These are phyloP conservation scores for Linyphia triangularis DNA, from an alignment of 2,888 invertebrate species.

Conservation along the genomic window DNA sequence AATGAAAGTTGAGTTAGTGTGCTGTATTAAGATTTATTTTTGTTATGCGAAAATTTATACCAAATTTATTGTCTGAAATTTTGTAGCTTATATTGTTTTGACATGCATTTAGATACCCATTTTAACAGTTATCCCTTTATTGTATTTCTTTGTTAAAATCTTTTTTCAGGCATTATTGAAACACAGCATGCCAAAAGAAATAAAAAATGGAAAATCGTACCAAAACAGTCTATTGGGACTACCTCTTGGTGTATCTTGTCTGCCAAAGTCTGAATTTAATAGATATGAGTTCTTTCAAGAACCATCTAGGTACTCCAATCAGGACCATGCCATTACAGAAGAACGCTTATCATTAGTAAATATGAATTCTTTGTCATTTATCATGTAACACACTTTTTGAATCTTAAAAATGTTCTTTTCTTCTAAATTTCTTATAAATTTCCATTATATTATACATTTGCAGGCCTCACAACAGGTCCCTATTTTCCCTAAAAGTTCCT, in stretches of 20 bases:
- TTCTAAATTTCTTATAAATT: background rate
- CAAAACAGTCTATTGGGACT: constrained; percentile 74
- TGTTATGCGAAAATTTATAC: no score
- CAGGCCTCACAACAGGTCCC: no score
- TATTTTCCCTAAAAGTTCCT: no score
- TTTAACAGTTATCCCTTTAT: background rate
- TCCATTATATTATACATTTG: background rate
- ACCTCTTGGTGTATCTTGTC: constrained; percentile 72
- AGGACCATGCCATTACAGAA: constrained; percentile 73
- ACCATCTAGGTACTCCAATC: constrained; percentile 68
- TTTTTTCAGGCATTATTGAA: constrained; percentile 57
- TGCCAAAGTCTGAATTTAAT: constrained; percentile 69
- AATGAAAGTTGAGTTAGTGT: no score
- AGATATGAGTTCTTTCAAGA: constrained; percentile 74
- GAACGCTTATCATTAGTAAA: constrained; percentile 68
- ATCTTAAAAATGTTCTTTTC: background rate
- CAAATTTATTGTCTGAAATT: no score
- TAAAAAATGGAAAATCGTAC: constrained; percentile 69
- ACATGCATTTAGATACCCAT: no score
- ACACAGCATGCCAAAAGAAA: constrained; percentile 61
- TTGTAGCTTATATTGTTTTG: no score
- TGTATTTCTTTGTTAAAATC: background rate
- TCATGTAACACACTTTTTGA: background rate
- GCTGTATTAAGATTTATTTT: no score
- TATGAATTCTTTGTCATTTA: background rate